Evolutionary conservation across 2,888 invertebrate species (phyloP), one percentile per base, ranked within the genome.

Genomic region (Anodontia alba): DNA sequence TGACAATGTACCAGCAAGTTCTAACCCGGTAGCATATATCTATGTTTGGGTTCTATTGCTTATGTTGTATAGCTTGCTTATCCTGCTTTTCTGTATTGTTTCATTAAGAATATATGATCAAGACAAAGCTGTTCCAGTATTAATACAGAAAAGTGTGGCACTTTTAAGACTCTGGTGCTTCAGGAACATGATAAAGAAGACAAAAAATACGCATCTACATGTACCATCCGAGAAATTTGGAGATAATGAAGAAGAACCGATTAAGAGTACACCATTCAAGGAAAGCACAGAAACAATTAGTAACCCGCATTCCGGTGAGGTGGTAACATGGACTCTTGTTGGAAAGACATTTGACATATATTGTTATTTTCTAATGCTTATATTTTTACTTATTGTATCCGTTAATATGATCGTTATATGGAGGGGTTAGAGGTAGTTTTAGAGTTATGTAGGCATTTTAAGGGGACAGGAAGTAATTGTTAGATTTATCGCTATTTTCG

Each of bases 1-100:
- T 66, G 69, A 73, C 36, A 78, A 76, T 33, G 79, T 86, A 26
- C 86, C 86, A 0, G 62, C 76, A 26, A 83, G 81, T 38, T 86
- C 86, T 0, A 49, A 76, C 1, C 86, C 86, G 3, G 76, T 86
- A 23, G 74, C 86, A 0, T 80, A 46, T 26, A 57, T 85, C 15
- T 85, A 70, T 57, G 68, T 67, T 42, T 76, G 78, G 33, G 29
- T 85, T 15, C 26, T 80, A 29, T 62, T 74, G 31, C 54, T 85
- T 1, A 49, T 84, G 51, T 36, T 76, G 0, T 83, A 80, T 38
- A 83, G 83, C 49, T 43, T 70, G 5, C 31, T 33, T 20, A 80
- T 71, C n/a, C 51, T 83, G 71, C 74, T 83, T 20, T 15, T 74
- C 15, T 79, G 79, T 66, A 54, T 83, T 17, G n/a, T 83, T 8